phyloP scores from a whole-genome alignment of 2,797 vertebrate genomes.

The Acrossocheilus fasciatus region DNA sequence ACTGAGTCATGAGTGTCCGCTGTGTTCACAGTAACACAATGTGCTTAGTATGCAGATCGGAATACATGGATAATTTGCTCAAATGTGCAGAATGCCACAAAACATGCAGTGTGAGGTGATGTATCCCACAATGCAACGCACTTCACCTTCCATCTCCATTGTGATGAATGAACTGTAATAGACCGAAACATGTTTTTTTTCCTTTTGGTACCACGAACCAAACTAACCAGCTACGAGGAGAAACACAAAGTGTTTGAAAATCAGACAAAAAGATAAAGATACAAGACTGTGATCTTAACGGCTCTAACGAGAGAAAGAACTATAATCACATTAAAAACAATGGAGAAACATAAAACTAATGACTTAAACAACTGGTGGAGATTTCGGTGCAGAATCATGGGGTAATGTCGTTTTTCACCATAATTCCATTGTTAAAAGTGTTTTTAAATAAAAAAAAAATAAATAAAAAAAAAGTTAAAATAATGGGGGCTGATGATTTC shows the following conservation, averaged over 20 bases:
- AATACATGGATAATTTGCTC: neutral
- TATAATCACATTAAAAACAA: too few species aligned
- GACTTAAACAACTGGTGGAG: too few species aligned
- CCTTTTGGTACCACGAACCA: neutral
- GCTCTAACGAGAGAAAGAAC: too few species aligned
- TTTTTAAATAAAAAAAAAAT: too few species aligned
- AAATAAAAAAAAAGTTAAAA: too few species aligned
- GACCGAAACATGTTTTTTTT: neutral
- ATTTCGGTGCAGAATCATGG: too few species aligned
- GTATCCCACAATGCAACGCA: conserved; percentile 14
- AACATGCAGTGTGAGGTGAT: too few species aligned
- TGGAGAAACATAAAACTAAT: too few species aligned
- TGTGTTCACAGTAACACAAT: neutral
- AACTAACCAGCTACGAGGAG: neutral
- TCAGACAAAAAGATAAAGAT: neutral
- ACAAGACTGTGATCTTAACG: too few species aligned
- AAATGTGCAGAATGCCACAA: neutral
- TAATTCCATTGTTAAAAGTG: too few species aligned
- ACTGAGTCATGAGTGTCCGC: neutral
- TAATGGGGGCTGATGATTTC: too few species aligned
- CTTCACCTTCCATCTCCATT: neutral
- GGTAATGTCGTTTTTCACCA: too few species aligned
- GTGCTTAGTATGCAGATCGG: neutral
- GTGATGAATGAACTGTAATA: neutral
- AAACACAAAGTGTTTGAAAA: neutral